phyloP scores from a whole-genome alignment of 2,797 vertebrate genomes.

The Sylvia borin region DNA sequence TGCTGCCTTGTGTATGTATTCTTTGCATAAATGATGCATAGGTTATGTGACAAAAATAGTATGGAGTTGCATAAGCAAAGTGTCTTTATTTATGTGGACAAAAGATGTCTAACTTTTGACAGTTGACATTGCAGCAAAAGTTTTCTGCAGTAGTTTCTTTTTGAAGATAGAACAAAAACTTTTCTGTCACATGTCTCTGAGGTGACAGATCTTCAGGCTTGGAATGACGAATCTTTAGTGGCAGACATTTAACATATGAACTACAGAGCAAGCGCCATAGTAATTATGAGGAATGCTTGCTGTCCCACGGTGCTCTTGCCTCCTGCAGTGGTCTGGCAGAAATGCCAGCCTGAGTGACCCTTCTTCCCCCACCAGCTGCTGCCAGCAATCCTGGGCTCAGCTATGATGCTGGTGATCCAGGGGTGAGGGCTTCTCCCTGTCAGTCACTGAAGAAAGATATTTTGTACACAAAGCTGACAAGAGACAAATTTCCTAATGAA shows the following conservation, averaged over 20 bases:
- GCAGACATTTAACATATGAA: neutral
- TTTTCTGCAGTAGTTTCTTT: neutral
- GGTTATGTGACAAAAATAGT: constrained; percentile 21
- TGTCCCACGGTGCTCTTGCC: neutral
- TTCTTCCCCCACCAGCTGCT: neutral
- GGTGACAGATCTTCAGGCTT: neutral
- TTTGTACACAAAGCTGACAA: neutral
- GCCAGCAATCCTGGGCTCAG: neutral
- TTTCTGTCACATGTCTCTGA: neutral
- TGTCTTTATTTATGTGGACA: neutral
- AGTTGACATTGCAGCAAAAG: neutral
- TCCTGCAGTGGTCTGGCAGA: neutral
- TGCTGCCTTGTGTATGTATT: neutral
- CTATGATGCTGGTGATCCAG: neutral
- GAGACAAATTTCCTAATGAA: neutral
- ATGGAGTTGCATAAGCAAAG: neutral
- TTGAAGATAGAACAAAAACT: neutral
- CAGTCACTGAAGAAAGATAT: neutral
- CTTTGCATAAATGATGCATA: constrained; percentile 38
- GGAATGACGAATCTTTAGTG: neutral
- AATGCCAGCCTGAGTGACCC: neutral
- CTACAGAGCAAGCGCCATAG: neutral
- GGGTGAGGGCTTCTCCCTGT: neutral
- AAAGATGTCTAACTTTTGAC: neutral
- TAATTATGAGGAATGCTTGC: neutral